Conservation (phyloP, 1,140 invertebrate genomes). For the Cydia strobilella region DNA sequence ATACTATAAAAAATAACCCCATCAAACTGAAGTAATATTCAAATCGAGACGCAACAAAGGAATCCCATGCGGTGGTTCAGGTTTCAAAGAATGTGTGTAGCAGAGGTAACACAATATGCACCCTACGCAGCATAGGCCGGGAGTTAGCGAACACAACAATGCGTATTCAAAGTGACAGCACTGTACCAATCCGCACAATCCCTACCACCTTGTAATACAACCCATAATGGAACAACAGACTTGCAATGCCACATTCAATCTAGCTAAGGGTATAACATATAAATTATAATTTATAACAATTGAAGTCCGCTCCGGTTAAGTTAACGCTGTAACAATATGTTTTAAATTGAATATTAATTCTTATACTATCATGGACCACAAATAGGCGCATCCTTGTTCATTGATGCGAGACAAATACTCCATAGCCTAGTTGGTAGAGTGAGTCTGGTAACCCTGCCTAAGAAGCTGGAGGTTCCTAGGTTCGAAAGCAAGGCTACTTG, state of each 20-base stretch:
- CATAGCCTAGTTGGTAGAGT: no score
- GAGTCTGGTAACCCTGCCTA: no score
- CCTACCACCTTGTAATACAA: neutral
- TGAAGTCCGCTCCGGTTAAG: neutral
- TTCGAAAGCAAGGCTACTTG: no score
- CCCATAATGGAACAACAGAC: slow-evolving; percentile 5
- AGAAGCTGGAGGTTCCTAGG: no score
- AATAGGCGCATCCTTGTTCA: neutral
- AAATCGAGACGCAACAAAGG: slow-evolving; percentile 72
- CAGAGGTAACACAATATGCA: slow-evolving; percentile 71
- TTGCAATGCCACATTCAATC: slow-evolving; percentile 23
- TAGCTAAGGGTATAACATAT: slow-evolving; percentile 12
- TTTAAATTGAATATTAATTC: slow-evolving; percentile 16
- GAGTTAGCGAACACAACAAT: slow-evolving; percentile 42
- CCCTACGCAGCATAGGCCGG: slow-evolving; percentile 47
- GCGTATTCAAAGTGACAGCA: slow-evolving; percentile 28
- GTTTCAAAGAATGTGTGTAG: slow-evolving; percentile 69
- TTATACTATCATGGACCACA: neutral
- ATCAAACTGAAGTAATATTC: slow-evolving; percentile 72
- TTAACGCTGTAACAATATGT: slow-evolving; percentile 15
- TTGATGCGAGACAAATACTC: neutral
- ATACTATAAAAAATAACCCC: slow-evolving; percentile 61
- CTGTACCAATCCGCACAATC: neutral
- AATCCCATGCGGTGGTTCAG: slow-evolving; percentile 63
- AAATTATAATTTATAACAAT: slow-evolving; percentile 30